These are phyloP conservation scores for Trachemys scripta DNA, from an alignment of 2,113 vertebrate species.

Conservation along the genomic window DNA sequence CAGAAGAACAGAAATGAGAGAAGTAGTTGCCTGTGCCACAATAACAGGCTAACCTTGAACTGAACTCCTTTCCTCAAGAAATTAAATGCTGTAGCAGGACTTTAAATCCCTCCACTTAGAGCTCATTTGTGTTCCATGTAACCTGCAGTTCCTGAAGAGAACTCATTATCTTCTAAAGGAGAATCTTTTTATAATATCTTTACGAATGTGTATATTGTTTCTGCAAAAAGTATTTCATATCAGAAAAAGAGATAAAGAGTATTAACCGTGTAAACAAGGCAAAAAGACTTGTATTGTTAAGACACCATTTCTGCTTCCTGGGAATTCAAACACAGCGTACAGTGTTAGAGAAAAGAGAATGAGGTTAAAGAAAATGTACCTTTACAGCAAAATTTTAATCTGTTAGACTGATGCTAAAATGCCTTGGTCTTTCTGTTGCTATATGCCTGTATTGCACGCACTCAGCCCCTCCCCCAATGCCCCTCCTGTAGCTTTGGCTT, in stretches of 20 bases:
- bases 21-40: constrained; percentile 87
- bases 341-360: constrained; percentile 77
- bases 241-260: constrained; percentile 81
- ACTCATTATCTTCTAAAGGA: constrained; percentile 89
- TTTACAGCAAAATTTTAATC: constrained; percentile 81
- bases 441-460: constrained; percentile 46
- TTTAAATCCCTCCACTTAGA: constrained; percentile 91
- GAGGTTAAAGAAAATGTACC: constrained; percentile 78
- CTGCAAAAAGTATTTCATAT: constrained; percentile 81
- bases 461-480: constrained; percentile 46
- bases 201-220: constrained; percentile 88
- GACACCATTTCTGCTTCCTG: constrained; percentile 76
- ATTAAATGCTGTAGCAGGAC: constrained; percentile 89
- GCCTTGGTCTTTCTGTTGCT: constrained; percentile 62
- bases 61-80: constrained; percentile 90
- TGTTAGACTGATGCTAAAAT: constrained; percentile 72
- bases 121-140: constrained; percentile 87
- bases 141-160: constrained; percentile 88
- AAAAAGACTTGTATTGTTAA: constrained; percentile 76
- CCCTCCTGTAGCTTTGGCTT: constrained; percentile 67
- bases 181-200: constrained; percentile 88
- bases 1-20: constrained; percentile 82
- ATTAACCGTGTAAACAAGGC: constrained; percentile 82
- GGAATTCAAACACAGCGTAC: constrained; percentile 72
- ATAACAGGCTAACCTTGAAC: constrained; percentile 92